These are phyloP conservation scores for Platorchestia sp. DNA, from an alignment of 1,140 invertebrate species.

Conservation along the genomic window DNA sequence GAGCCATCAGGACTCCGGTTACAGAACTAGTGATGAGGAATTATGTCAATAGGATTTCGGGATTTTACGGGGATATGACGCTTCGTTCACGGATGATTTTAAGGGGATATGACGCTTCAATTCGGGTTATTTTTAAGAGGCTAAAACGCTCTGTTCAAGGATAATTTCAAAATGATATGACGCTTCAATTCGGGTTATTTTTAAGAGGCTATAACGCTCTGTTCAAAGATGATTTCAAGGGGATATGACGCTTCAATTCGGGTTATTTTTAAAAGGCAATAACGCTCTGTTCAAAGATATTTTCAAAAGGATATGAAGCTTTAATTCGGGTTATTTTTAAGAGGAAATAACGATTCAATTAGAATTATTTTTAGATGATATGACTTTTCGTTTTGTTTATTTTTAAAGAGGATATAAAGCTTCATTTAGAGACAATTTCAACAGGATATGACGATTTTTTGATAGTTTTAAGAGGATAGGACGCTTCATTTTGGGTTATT, in stretches of 20 bases:
- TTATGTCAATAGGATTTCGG: constrained; percentile 33
- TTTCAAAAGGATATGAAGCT: neutral
- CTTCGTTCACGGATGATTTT: neutral
- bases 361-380: too few species aligned
- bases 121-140: neutral
- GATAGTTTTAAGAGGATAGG: too few species aligned
- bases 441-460: too few species aligned
- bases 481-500: too few species aligned
- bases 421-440: neutral
- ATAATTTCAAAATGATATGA: neutral
- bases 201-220: neutral
- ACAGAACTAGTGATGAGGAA: constrained; percentile 18
- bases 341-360: too few species aligned
- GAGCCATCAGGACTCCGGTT: neutral
- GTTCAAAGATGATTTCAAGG: neutral
- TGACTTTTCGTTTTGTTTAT: neutral
- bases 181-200: neutral
- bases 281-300: neutral
- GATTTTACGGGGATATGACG: neutral
- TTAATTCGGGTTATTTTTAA: neutral
- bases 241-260: neutral
- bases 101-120: neutral
- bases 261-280: neutral
- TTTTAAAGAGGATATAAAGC: neutral
- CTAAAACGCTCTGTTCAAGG: neutral